Evolutionary conservation across 2,888 invertebrate genomes (phyloP).

Genomic region (Eupithecia dodoneata): DNA sequence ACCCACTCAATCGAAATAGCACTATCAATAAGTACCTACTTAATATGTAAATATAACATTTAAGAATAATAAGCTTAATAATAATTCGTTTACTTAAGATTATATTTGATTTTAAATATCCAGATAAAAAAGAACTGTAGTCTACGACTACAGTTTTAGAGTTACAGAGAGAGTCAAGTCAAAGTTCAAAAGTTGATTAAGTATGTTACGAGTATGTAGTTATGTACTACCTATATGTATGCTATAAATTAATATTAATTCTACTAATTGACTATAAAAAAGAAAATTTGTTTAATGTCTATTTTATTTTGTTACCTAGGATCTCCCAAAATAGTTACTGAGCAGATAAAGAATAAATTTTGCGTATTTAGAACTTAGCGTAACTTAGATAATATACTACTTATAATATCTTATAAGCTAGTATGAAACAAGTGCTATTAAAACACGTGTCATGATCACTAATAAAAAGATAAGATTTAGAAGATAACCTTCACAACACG

Average conservation of each 20-base stretch:
- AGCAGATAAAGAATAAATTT: no score
- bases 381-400: no score
- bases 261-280: no score
- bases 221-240: neutral
- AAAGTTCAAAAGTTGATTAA: neutral
- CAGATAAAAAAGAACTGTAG: neutral
- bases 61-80: neutral
- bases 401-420: no score
- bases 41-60: neutral
- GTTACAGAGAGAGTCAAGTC: neutral
- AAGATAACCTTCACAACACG: neutral
- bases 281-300: no score
- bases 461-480: neutral
- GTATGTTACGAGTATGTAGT: neutral
- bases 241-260: no score
- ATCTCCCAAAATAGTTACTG: no score
- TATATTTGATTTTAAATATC: neutral
- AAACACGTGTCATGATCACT: neutral
- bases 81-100: neutral
- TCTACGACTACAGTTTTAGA: no score
- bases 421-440: neutral
- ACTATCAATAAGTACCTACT: neutral
- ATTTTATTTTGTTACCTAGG: no score
- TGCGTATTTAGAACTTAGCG: no score
- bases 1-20: neutral